Evolutionary conservation across 2,888 invertebrate genomes (phyloP), one percentile per base, ranked within the genome.

Genomic region (Acanthococcus lagerstroemiae): DNA sequence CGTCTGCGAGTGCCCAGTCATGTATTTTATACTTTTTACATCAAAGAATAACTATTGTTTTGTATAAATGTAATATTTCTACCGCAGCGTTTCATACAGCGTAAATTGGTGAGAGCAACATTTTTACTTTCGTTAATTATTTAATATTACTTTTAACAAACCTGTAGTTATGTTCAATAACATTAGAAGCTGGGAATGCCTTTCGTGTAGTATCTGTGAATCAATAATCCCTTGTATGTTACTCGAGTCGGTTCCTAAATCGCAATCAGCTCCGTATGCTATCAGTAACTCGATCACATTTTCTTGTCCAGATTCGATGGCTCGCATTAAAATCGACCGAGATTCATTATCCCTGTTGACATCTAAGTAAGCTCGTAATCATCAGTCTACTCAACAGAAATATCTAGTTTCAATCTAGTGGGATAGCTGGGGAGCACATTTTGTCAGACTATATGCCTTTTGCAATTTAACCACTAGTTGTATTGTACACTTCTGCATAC

Each of bases 161-260:
- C 63, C 63, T 63, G 63, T 27, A 54, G 63, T 26, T 9, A 61
- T 30, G 30, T 50, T 52, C 24, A 63, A 52, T 21, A 63, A 52
- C 30, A 52, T 52, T 12, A 63, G 21, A 7, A 63, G 52, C 54
- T 63, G 50, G 15, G 54, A 63, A 37, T 52, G 25, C 24, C 54
- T 63, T 5, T 27, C 17, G 7, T 63, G 24, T 3, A 37, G 30
- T 2, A 54, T 54, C 12, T 48, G 24, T 3, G 58, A 44, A n/a
- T 45, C 25, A 15, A 48, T 50, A 17, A 60, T 27, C 6, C 48
- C 60, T 60, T 48, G 46, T 9, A 60, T 24, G 25, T 27, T 27
- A 25, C n/a, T 60, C 5, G 21, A 19, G 4, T 63, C 37, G 19
- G 63, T 63, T n/a, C n/a, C 22, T 37, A 63, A 52, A 27, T 63